Evolutionary conservation across 2,797 vertebrate species (phyloP), one percentile per base, ranked within the genome.

Genomic region (Labroides dimidiatus): DNA sequence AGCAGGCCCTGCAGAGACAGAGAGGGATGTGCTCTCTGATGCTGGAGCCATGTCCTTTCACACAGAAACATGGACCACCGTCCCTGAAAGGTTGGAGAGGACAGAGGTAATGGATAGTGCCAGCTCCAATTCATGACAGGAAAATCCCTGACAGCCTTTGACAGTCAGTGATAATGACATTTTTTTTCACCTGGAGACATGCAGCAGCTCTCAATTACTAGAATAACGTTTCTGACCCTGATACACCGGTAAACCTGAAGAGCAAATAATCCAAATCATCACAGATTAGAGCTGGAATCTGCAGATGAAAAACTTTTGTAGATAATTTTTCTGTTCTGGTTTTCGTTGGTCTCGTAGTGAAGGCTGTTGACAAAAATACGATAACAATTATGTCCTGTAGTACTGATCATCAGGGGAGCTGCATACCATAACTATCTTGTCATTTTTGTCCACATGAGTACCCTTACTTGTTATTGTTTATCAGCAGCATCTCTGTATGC

Each of bases 41-140:
- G 86, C 87, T 81, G 86, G 83, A 92, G 89, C 80, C 84, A 80
- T 87, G 88, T 90, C 87, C 87, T 89, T 48, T 85, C 85, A 78
- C 78, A 70, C 79, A 81, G 82, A 57, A 89, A 88, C 88, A 84
- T 27, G 58, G 75, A 56, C 69, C 80, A 59, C 68, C 43, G 62
- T 51, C 56, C 84, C 84, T 87, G 63, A 87, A 71, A 89, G 88
- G 89, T 92, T 89, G 88, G 85, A 92, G 81, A 91, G 85, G 88
- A 87, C 86, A 72, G 75, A 73, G 59, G 87, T 91, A 93, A 92
- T 85, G 24, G 87, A 93, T 89, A 91, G 65, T 15, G 58, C 16
- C 16, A 77, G 80, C 84, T 89, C 82, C 69, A 50, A 69, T 87
- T 80, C 72, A 21, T 78, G 84, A 87, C 82, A 87, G 79, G 80